Conservation (phyloP, 2,888 invertebrate genomes). For the Desoria tigrina region DNA sequence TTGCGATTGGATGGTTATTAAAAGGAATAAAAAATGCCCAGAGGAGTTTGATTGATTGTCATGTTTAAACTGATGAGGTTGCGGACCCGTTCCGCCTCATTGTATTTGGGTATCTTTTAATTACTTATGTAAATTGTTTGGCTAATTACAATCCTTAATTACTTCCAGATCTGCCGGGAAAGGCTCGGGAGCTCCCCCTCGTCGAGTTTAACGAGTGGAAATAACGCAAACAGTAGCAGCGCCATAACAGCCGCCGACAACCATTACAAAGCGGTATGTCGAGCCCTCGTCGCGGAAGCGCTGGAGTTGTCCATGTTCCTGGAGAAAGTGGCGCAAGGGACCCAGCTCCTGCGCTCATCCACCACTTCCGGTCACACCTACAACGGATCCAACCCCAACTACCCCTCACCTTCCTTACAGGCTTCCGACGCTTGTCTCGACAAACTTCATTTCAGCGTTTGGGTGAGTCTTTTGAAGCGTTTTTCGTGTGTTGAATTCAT, state of each 20-base stretch:
- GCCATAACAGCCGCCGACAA: slow-evolving; percentile 62
- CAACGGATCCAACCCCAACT: background rate
- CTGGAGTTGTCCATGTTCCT: slow-evolving; percentile 87
- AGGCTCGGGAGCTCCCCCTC: slow-evolving; percentile 50
- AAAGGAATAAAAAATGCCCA: too few relatives aligned
- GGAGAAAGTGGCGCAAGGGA: slow-evolving; percentile 75
- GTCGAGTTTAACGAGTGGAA: slow-evolving; percentile 58
- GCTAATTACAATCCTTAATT: too few relatives aligned
- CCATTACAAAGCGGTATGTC: slow-evolving; percentile 88
- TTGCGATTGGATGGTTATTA: too few relatives aligned
- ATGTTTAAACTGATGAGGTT: too few relatives aligned
- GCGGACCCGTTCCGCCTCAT: too few relatives aligned
- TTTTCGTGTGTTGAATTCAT: background rate
- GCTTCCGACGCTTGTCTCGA: slow-evolving; percentile 71
- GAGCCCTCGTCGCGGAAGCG: slow-evolving; percentile 88
- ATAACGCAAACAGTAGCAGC: slow-evolving; percentile 60
- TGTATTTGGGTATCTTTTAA: too few relatives aligned
- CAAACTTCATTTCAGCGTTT: slow-evolving; percentile 82
- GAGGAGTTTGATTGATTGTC: too few relatives aligned
- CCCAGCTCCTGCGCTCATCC: slow-evolving; percentile 53
- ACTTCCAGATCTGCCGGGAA: slow-evolving; percentile 45
- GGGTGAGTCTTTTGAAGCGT: slow-evolving; percentile 69
- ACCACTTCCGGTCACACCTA: slow-evolving; percentile 60
- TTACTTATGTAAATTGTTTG: too few relatives aligned
- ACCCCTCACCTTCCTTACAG: slow-evolving; percentile 54